Conservation (phyloP, 2,113 vertebrate species). For the Corvus cornix region DNA sequence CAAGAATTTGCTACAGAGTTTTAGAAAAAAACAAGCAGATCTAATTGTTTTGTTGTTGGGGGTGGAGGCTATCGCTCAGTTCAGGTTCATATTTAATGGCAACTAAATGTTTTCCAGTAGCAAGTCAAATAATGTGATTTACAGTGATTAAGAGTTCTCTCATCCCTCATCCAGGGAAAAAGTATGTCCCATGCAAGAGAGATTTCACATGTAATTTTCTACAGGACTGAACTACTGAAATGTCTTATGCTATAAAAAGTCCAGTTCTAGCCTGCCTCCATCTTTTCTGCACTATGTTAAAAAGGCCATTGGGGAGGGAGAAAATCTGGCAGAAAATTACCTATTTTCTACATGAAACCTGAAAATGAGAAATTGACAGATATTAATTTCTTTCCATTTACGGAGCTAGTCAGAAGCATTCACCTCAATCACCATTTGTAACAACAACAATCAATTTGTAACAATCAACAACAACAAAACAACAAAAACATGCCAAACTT, state of each 20-base stretch:
- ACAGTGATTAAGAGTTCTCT: not conserved
- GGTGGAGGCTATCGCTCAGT: not conserved
- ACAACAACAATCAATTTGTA: not conserved
- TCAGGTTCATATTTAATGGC: not conserved
- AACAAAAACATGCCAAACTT: not conserved
- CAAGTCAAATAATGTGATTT: not conserved
- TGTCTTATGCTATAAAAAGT: not conserved
- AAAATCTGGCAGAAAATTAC: not conserved
- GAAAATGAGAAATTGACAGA: not conserved
- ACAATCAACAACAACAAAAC: not conserved
- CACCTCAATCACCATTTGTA: not conserved
- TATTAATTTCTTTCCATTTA: not conserved
- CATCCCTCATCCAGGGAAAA: not conserved
- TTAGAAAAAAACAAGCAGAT: not conserved
- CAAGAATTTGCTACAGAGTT: not conserved
- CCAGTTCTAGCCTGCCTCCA: not conserved
- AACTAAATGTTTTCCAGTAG: not conserved
- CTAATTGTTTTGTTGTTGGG: not conserved
- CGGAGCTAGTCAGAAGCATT: not conserved
- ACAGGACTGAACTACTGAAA: not conserved
- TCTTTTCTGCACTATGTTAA: not conserved
- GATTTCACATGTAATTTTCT: not conserved
- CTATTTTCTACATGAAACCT: not conserved
- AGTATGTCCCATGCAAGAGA: not conserved
- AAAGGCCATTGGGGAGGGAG: fast-evolving